A percentile compares a stretch with the other conserved stretches of the same genome.
These are phyloP conservation scores for Alethe castanea DNA, from an alignment of 2,113 vertebrate genomes.

Conservation along the genomic window DNA sequence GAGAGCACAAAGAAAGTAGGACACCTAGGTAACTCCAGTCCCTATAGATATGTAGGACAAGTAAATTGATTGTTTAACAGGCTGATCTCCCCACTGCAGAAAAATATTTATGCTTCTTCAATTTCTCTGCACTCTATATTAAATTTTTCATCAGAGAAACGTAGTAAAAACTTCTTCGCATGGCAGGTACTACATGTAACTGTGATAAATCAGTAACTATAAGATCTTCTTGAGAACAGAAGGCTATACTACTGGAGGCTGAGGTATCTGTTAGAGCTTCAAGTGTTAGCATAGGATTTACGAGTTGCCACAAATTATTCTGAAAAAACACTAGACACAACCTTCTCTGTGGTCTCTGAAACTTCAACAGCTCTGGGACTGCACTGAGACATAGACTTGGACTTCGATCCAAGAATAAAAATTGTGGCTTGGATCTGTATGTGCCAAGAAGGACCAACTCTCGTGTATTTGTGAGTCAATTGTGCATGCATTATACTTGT, in stretches of 20 bases:
- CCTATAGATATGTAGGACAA: not conserved
- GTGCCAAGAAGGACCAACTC: not conserved
- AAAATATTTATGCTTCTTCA: not conserved
- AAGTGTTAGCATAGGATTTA: constrained; percentile 1
- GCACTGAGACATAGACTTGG: not conserved
- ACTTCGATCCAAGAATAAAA: not conserved
- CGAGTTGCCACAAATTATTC: constrained; percentile 2
- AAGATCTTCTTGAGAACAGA: not conserved
- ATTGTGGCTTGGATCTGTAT: not conserved
- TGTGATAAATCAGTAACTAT: not conserved
- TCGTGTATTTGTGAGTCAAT: not conserved
- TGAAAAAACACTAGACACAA: not conserved
- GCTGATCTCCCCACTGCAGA: not conserved
- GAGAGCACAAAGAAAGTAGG: not conserved
- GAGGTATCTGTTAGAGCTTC: not conserved
- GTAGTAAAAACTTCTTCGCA: not conserved
- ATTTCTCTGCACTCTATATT: not conserved
- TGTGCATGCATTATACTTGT: not conserved
- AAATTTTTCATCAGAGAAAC: not conserved
- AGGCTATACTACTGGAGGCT: not conserved
- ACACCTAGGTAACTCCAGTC: not conserved
- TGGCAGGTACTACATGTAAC: not conserved
- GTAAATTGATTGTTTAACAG: not conserved
- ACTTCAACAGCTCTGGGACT: not conserved
- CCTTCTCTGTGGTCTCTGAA: not conserved